Percentiles rank a stretch among this genome's conserved stretches.
Evolutionary conservation across 2,797 vertebrate species (phyloP).

Genomic region (Neosilurus mollespiculum): DNA sequence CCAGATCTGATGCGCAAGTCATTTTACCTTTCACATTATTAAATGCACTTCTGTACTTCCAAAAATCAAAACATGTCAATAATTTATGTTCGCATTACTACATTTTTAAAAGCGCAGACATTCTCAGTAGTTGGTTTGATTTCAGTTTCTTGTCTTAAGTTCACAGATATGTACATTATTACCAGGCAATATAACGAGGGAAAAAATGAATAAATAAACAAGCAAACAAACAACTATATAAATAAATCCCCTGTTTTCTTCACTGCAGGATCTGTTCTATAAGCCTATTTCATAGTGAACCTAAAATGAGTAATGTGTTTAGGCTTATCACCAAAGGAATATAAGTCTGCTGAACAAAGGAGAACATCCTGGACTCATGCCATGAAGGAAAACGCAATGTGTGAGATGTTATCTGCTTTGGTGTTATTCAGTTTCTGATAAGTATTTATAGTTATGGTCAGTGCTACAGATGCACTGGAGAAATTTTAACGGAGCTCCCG

Average conservation of each 20-base stretch:
- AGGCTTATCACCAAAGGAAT: slow-evolving; percentile 58
- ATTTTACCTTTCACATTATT: not conserved
- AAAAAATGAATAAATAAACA: not conserved
- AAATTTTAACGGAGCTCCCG: not conserved
- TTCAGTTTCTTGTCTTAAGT: too few relatives aligned
- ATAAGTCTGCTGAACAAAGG: slow-evolving; percentile 57
- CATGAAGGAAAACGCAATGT: slow-evolving; percentile 38
- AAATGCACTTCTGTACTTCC: not conserved
- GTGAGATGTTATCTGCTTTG: slow-evolving; percentile 49
- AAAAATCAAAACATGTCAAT: not conserved
- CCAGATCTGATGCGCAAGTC: not conserved
- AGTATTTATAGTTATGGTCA: slow-evolving; percentile 37
- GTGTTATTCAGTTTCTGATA: slow-evolving; percentile 48
- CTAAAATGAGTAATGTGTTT: slow-evolving; percentile 61
- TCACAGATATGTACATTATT: too few relatives aligned
- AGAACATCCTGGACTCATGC: slow-evolving; percentile 52
- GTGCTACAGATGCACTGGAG: slow-evolving; percentile 11
- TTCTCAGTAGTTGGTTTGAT: not conserved
- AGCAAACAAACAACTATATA: not conserved
- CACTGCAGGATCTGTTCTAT: slow-evolving; percentile 37
- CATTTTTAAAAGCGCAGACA: not conserved
- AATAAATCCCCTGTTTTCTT: slow-evolving; percentile 26
- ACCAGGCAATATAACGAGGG: not conserved
- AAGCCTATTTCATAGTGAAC: slow-evolving; percentile 58
- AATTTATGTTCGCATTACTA: not conserved